Evolutionary conservation across 2,888 invertebrate species (phyloP).

Genomic region (Dichetophora obliterata): DNA sequence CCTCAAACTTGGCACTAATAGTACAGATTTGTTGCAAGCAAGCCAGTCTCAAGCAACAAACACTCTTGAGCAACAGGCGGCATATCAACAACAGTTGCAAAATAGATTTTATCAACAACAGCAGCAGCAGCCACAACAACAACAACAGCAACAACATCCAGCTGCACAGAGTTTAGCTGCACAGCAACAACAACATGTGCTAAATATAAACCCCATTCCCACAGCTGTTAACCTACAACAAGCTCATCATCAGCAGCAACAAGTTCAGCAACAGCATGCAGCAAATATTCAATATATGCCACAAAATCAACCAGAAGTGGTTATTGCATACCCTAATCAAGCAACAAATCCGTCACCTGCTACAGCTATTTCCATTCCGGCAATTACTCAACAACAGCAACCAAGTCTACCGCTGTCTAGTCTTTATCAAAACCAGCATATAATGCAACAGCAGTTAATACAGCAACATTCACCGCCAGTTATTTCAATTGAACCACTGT

Average conservation of each 20-base stretch:
- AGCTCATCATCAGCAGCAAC: conserved; percentile 57
- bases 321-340: conserved; percentile 9
- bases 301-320: conserved; percentile 25
- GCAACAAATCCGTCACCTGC: background rate
- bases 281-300: conserved; percentile 24
- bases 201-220: background rate
- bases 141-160: conserved; percentile 17
- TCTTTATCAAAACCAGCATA: conserved; percentile 50
- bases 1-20: too few species aligned
- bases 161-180: conserved; percentile 2
- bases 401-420: conserved; percentile 40
- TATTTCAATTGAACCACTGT: background rate
- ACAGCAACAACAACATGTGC: conserved; percentile 16
- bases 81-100: conserved; percentile 41
- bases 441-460: conserved; percentile 50
- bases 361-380: conserved; percentile 28
- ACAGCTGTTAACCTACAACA: conserved; percentile 64
- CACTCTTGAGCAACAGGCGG: conserved; percentile 34
- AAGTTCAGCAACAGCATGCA: conserved; percentile 42
- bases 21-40: too few species aligned
- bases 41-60: background rate
- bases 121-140: conserved; percentile 18
- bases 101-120: conserved; percentile 18
- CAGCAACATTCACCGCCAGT: conserved; percentile 49
- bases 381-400: conserved; percentile 42